These are phyloP conservation scores for Bellardia bayeri DNA, from an alignment of 2,888 invertebrate genomes.

Conservation along the genomic window DNA sequence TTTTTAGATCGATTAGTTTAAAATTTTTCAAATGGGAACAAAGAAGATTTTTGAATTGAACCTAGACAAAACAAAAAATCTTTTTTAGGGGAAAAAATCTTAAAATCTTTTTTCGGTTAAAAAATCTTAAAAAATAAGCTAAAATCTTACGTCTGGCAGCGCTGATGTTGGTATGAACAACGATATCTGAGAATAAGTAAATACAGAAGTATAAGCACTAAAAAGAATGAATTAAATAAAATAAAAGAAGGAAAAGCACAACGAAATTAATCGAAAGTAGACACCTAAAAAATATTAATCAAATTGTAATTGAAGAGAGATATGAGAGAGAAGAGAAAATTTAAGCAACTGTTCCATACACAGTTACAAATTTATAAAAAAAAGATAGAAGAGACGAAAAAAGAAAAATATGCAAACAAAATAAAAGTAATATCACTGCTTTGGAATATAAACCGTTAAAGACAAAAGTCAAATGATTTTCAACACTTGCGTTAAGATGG, in stretches of 20 bases:
- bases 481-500: slow-evolving; percentile 62
- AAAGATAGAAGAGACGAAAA: slow-evolving; percentile 10
- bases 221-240: not conserved
- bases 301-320: slow-evolving; percentile 26
- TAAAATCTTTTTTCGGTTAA: too few relatives aligned
- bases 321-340: not conserved
- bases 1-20: too few relatives aligned
- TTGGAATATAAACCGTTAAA: slow-evolving; percentile 54
- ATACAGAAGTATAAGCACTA: not conserved
- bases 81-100: too few relatives aligned
- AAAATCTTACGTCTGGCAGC: too few relatives aligned
- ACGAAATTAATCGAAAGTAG: slow-evolving; percentile 11
- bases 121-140: too few relatives aligned
- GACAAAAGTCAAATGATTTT: slow-evolving; percentile 60
- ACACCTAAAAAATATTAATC: slow-evolving; percentile 36
- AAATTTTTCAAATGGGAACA: too few relatives aligned
- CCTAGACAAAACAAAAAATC: too few relatives aligned
- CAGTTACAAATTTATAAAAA: not conserved
- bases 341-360: not conserved
- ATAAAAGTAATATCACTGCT: slow-evolving; percentile 51
- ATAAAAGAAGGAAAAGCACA: not conserved
- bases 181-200: not conserved
- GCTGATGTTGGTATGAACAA: slow-evolving; percentile 12
- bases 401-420: not conserved
- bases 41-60: too few relatives aligned